Base-by-base conservation (phyloP, 35 echinoderm and acorn worm genomes). In the Anneissia japonica region DNA sequence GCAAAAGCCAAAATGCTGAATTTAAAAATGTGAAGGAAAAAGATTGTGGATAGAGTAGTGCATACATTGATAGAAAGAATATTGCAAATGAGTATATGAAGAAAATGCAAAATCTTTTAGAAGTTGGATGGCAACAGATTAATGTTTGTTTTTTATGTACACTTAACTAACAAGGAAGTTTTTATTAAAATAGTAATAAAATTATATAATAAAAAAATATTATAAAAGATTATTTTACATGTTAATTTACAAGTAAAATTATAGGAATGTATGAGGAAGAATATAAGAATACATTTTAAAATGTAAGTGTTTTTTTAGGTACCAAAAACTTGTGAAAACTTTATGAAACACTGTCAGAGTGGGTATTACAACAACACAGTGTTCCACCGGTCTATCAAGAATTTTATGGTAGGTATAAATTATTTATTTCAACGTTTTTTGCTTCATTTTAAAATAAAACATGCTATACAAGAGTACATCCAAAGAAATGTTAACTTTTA, bases 311-410 rank as follows among this genome's bases (percentile, higher is more conserved):
- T 23, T 31, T 72, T 84, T 7, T 74, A 97, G 95, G 95, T 97
- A 7, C 73, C 92, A 21, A 97, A 93, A 82, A 97, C 95, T 28
- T 97, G 95, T 91, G 95, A 97, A 79, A 97, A 97, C 75, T 97
- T 97, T 34, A 77, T 97, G 28, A 88, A 91, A 39, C 86, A 91
- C 0, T 85, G 92, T 74, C 77, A 35, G 16, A 97, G 85, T 75
- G 95, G 95, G 30, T 97, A 97, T 83, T 97, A 97, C 86, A 97
- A 97, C 72, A 92, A 92, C 33, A 93, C 91, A 74, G 88, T 82
- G 28, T 97, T 97, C 36, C 95, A 97, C 83, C 88, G 95, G 88
- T 93, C 91, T 31, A 97, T 97, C 55, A 97, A 93, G 79, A 97
- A 97, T 43, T 97, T 97, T 38, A 97, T 97, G 95, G 95, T 93